Percentiles rank a stretch among this genome's conserved stretches.
Conservation (phyloP, 2,113 vertebrate species). For the Microcebus murinus region DNA sequence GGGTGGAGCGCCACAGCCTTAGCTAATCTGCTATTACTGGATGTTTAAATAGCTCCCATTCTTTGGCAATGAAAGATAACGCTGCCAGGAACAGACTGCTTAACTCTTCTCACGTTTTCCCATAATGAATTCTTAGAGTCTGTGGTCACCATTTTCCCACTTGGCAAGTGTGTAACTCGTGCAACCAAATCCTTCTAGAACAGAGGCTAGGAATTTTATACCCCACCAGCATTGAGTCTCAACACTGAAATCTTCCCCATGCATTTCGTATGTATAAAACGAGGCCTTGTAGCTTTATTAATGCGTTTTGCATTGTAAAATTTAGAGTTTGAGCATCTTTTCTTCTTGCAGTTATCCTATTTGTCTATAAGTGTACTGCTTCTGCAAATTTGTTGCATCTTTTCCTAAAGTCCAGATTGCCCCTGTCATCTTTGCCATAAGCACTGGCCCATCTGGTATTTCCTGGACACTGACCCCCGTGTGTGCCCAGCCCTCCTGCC, state of each 20-base stretch:
- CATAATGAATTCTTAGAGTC: neutral
- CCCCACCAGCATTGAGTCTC: neutral
- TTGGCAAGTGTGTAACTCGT: accelerated
- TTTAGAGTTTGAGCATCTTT: accelerated
- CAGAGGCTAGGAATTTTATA: too few relatives aligned
- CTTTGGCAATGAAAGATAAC: accelerated
- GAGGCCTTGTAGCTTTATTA: too few relatives aligned
- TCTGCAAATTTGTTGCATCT: neutral
- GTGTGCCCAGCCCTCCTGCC: neutral
- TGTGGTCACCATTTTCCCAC: neutral
- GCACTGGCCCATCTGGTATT: too few relatives aligned
- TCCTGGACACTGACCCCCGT: neutral
- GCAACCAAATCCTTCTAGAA: neutral
- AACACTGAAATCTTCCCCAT: accelerated
- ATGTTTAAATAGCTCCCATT: accelerated
- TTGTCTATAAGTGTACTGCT: neutral
- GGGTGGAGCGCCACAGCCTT: accelerated
- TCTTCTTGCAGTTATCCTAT: accelerated
- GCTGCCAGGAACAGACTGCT: accelerated
- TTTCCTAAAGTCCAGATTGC: neutral
- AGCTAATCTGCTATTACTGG: accelerated
- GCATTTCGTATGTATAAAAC: accelerated
- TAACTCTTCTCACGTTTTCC: neutral
- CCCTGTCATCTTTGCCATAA: neutral
- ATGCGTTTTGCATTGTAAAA: accelerated